A percentile compares a stretch with the other conserved stretches of the same genome.
These are phyloP conservation scores for Piscicola geometra DNA, from an alignment of 2,888 invertebrate species.

Conservation along the genomic window DNA sequence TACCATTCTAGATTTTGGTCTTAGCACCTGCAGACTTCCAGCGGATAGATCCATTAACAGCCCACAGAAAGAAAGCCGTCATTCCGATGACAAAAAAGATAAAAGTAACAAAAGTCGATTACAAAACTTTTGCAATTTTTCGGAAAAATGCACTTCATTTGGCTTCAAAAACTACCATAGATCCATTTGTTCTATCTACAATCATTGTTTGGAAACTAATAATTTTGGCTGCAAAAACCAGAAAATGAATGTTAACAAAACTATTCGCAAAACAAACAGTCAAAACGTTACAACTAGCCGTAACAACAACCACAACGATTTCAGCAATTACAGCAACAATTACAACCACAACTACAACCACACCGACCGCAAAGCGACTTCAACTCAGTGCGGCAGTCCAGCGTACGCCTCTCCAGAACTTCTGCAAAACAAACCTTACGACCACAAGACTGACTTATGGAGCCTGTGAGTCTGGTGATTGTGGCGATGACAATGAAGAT, in stretches of 20 bases:
- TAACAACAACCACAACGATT: too few species aligned
- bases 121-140: too few species aligned
- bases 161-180: not conserved
- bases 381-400: conserved; percentile 51
- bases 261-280: not conserved
- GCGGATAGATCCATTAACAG: not conserved
- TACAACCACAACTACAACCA: not conserved
- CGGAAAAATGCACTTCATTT: not conserved
- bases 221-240: not conserved
- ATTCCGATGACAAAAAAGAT: too few species aligned
- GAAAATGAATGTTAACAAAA: not conserved
- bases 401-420: conserved; percentile 56
- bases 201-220: not conserved
- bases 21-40: not conserved
- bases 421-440: conserved; percentile 53
- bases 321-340: not conserved
- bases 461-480: conserved; percentile 51
- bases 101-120: too few species aligned
- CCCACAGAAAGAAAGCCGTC: not conserved
- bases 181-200: not conserved
- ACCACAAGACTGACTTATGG: conserved; percentile 54
- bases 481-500: not conserved
- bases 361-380: not conserved
- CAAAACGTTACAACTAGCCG: too few species aligned
- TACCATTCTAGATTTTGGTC: not conserved